Base-by-base conservation (phyloP, 2,113 vertebrate genomes). In the Smithornis capensis region DNA sequence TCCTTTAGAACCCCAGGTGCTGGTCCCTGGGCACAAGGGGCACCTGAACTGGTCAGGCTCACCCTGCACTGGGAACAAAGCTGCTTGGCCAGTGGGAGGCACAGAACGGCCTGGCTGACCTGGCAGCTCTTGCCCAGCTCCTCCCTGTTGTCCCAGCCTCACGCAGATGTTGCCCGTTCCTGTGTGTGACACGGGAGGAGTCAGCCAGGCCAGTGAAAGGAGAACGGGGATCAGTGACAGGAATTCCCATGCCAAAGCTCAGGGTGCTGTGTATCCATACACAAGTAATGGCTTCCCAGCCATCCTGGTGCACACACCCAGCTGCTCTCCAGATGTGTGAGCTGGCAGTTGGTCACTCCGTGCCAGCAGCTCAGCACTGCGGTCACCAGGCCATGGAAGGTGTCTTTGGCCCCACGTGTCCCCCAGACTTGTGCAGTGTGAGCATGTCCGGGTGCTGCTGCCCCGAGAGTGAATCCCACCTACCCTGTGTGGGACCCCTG, bases 271-370 rank as follows among this genome's bases (percentile, higher is more conserved):
- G 8, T 18, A 8, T 3, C 62, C 56, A 49, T 4, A 24, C 12
- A 31, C 15, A 42, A 38, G 6, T 4, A 23, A 1, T 0, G 0
- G 67, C 62, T 45, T 10, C 45, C 67, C 50, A 78, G 70, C 37
- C 42, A 16, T 1, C 38, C 73, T 25, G 38, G 25, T 29, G 49
- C 35, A 16, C 25, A 31, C 9, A 53, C 67, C 45, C 87, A 94
- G 75, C 60, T 85, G 79, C 79, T 73, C 44, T 63, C 77, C 93
- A 81, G 77, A 56, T 65, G 82, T 52, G n/a, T 25, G 76, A 44
- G 24, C 15, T 24, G 37, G n/a, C 35, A 74, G 40, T 9, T 8
- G 0, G 67, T 27, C 56, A 29, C 4, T 28, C 38, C 0, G 0
- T 29, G 45, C 50, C 27, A 68, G 18, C 35, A 50, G 40, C 25